These are phyloP conservation scores for Drosophila littoralis DNA, from an alignment of 1,140 invertebrate species.

Conservation along the genomic window DNA sequence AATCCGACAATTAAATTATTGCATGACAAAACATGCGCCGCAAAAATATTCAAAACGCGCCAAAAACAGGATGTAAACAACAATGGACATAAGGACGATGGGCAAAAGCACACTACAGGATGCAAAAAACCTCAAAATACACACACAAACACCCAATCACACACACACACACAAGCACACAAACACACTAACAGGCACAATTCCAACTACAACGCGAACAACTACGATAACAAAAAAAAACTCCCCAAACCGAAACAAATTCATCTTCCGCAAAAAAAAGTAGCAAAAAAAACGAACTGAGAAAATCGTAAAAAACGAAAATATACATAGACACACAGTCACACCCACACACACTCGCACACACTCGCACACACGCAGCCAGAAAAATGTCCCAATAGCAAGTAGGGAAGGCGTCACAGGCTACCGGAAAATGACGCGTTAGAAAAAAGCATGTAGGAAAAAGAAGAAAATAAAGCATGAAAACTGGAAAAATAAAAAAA, in stretches of 20 bases:
- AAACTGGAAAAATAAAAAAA: neutral
- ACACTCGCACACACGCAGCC: conserved; percentile 17
- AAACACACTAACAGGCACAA: conserved; percentile 6
- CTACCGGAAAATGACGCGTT: conserved; percentile 35
- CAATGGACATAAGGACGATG: conserved; percentile 42
- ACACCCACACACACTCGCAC: conserved; percentile 21
- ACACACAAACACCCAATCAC: conserved; percentile 11
- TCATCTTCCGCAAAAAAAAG: conserved; percentile 57
- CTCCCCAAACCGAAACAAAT: conserved; percentile 48
- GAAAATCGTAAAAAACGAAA: conserved; percentile 43
- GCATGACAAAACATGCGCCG: conserved; percentile 77
- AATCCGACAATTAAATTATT: conserved; percentile 83
- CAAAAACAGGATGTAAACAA: conserved; percentile 79
- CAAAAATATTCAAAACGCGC: conserved; percentile 82
- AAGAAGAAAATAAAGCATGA: conserved; percentile 1
- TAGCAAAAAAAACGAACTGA: conserved; percentile 18
- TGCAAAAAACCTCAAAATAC: conserved; percentile 15
- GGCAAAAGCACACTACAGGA: conserved; percentile 8
- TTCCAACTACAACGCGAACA: conserved; percentile 39
- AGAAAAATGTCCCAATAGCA: conserved; percentile 18
- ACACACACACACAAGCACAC: neutral
- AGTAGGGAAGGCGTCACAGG: conserved; percentile 29
- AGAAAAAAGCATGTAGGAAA: conserved; percentile 11
- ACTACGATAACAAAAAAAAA: conserved; percentile 26
- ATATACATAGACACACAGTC: conserved; percentile 5